Conservation (phyloP, 2,113 vertebrate genomes). For the Acinonyx jubatus region DNA sequence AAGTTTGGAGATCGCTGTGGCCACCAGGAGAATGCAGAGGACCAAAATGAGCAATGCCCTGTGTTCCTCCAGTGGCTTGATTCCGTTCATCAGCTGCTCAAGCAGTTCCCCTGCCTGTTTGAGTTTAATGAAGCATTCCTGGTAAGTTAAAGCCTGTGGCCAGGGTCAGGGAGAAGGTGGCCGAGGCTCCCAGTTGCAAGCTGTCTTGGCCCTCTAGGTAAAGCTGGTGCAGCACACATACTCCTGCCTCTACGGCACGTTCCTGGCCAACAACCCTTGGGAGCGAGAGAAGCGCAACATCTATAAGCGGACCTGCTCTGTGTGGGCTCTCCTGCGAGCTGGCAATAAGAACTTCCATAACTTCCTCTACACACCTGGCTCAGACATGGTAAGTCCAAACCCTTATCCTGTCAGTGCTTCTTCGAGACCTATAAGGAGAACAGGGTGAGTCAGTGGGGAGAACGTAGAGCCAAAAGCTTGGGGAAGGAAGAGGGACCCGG, state of each 20-base stretch:
- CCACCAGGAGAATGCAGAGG: conserved; percentile 96
- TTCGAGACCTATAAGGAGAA: neutral
- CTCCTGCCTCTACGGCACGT: conserved; percentile 98
- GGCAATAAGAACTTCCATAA: conserved; percentile 99
- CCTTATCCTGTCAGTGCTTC: neutral
- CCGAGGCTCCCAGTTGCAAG: neutral
- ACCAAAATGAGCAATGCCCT: conserved; percentile 97
- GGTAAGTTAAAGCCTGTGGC: conserved; percentile 85
- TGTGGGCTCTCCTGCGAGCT: conserved; percentile 95
- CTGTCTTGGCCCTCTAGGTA: conserved; percentile 85
- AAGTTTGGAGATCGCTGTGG: conserved; percentile 99
- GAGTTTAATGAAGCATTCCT: conserved; percentile 99
- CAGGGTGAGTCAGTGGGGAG: neutral
- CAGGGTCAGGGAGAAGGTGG: neutral
- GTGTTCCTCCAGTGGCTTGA: conserved; percentile 99
- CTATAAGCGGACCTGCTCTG: conserved; percentile 96
- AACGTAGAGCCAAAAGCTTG: neutral
- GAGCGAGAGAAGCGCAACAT: conserved; percentile 95
- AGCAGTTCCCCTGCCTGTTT: conserved; percentile 98
- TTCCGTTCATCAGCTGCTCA: conserved; percentile 97
- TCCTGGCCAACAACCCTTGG: conserved; percentile 96
- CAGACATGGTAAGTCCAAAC: conserved; percentile 90
- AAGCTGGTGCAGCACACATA: conserved; percentile 99
- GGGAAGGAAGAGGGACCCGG: neutral
- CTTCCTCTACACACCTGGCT: conserved; percentile 95